Evolutionary conservation across 2,888 invertebrate species (phyloP), one percentile per base, ranked within the genome.

Genomic region (Drosophila mimica): DNA sequence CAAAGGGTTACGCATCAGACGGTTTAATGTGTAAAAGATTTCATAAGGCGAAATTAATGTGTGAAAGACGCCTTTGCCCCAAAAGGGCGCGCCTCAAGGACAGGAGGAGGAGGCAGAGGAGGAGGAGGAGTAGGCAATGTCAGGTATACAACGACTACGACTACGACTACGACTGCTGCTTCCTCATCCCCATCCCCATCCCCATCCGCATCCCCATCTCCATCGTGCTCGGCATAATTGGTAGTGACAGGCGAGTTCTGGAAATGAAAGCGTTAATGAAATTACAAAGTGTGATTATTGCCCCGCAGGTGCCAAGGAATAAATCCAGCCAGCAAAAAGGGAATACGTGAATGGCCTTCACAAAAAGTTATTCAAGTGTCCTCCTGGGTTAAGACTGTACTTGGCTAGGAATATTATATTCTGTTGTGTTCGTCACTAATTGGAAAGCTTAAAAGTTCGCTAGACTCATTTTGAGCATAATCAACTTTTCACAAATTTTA

Each of bases 21-120:
- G 72, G 74, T 84, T 86, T 74, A 82, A 84, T 81, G 73, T 67
- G 77, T 64, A 74, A 82, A 78, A 81, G 81, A 85, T 88, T 88
- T 77, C 77, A 83, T 74, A 88, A 85, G 75, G 70, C 68, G 77
- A 64, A 79, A 85, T 88, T 76, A 85, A 88, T 82, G 83, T 70
- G 77, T 33, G 69, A 49, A 56, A 38, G 49, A 36, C 54, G 15
- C 48, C 33, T 11, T 28, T 51, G 64, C 28, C 51, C 25, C 48
- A 8, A 31, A 13, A 13, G 38, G 81, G 69, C 63, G 77, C 58
- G 76, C 52, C 65, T 7, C 6, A 15, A n/a, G 33, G 43, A 38
- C 40, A 38, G 34, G 36, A 33, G 28, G 65, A 48, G 62, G 5
- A 17, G 49, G 9, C 8, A 17, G 17, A 17, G 17, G 1, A 28